These are phyloP conservation scores for Telmatherina bonti DNA, from an alignment of 2,797 vertebrate species.

Conservation along the genomic window DNA sequence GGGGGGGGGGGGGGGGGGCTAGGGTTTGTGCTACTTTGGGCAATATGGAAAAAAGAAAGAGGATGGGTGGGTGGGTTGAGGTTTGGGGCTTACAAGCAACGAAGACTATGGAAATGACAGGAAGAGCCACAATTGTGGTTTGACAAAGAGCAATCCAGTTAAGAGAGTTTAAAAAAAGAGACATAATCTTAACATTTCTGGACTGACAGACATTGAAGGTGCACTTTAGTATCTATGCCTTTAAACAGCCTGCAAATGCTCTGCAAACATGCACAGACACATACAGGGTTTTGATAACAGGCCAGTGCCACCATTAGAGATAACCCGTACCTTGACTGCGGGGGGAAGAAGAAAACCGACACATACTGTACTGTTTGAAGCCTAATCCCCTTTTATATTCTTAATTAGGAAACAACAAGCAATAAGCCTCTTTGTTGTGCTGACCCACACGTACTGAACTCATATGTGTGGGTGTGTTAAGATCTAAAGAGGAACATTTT, in stretches of 20 bases:
- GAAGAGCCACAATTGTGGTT: slow-evolving; percentile 42
- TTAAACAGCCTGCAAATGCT: not conserved
- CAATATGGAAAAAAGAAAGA: slow-evolving; percentile 41
- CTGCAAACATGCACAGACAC: not conserved
- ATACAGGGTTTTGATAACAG: slow-evolving; percentile 35
- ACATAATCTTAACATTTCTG: not conserved
- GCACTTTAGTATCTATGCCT: not conserved
- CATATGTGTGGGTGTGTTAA: slow-evolving; percentile 65
- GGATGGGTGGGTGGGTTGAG: slow-evolving; percentile 8
- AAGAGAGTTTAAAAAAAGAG: not conserved
- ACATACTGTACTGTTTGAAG: slow-evolving; percentile 75
- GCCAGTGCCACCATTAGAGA: slow-evolving; percentile 51
- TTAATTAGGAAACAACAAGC: slow-evolving; percentile 83
- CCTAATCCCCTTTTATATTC: slow-evolving; percentile 82
- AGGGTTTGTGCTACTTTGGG: slow-evolving; percentile 69
- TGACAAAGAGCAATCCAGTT: slow-evolving; percentile 21
- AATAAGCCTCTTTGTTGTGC: slow-evolving; percentile 74
- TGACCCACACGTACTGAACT: slow-evolving; percentile 73
- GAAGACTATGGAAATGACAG: slow-evolving; percentile 51
- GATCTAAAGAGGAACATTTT: slow-evolving; percentile 62
- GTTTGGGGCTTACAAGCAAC: too few species aligned
- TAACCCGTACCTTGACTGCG: slow-evolving; percentile 59
- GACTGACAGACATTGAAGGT: not conserved
- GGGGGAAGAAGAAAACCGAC: slow-evolving; percentile 54
- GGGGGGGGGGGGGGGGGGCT: slow-evolving; percentile 17